A percentile compares a stretch with the other conserved stretches of the same genome.
Evolutionary conservation across 2,888 invertebrate genomes (phyloP).

Genomic region (Reticulitermes lucifugus): DNA sequence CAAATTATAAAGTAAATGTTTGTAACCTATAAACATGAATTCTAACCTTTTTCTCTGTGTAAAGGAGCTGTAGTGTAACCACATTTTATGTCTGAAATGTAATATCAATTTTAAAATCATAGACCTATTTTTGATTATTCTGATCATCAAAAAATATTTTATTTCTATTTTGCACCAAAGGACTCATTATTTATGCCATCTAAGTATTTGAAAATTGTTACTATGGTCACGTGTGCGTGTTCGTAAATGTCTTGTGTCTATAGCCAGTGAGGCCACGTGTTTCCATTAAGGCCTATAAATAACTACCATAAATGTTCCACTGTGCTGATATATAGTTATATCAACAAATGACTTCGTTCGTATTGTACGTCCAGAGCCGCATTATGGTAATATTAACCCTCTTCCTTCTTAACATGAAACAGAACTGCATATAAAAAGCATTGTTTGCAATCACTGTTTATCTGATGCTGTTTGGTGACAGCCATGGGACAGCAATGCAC

Average conservation of each 20-base stretch:
- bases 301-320: slow-evolving; percentile 47
- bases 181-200: neutral
- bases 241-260: slow-evolving; percentile 33
- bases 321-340: slow-evolving; percentile 38
- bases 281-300: slow-evolving; percentile 55
- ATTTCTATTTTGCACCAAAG: neutral
- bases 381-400: neutral
- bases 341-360: slow-evolving; percentile 15
- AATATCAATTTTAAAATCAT: too few relatives aligned
- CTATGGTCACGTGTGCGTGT: slow-evolving; percentile 31
- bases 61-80: too few relatives aligned
- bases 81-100: too few relatives aligned
- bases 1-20: too few relatives aligned
- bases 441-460: slow-evolving; percentile 40
- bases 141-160: too few relatives aligned
- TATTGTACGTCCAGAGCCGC: neutral
- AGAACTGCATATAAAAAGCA: slow-evolving; percentile 3
- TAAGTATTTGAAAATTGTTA: neutral
- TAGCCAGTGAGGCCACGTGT: slow-evolving; percentile 52
- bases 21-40: too few relatives aligned
- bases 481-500: neutral
- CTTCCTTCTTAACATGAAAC: neutral
- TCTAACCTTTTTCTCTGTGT: too few relatives aligned
- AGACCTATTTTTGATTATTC: too few relatives aligned
- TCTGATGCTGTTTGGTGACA: neutral